Conservation (phyloP, 2,888 invertebrate species). For the Ichneumoninae sp. region DNA sequence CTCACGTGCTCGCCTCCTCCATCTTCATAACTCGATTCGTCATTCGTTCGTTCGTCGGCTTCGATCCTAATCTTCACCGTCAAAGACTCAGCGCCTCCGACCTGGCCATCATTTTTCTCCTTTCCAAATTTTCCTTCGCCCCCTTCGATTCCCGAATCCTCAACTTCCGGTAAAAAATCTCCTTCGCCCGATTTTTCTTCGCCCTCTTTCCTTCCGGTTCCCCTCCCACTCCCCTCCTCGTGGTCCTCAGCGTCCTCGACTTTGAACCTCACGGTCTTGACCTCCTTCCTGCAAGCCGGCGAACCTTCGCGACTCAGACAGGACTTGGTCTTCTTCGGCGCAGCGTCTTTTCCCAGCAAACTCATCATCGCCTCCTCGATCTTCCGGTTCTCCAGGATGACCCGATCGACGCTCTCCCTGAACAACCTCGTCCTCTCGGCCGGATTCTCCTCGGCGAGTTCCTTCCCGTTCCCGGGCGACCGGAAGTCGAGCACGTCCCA, state of each 20-base stretch:
- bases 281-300: conserved; percentile 68
- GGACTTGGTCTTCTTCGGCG: conserved; percentile 70
- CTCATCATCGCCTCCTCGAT: conserved; percentile 76
- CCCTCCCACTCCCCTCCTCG: conserved; percentile 15
- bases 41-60: conserved; percentile 28
- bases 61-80: conserved; percentile 62
- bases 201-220: neutral
- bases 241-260: conserved; percentile 60
- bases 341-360: conserved; percentile 73
- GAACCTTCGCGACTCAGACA: conserved; percentile 65
- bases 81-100: conserved; percentile 55
- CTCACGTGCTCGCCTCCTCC: conserved; percentile 10
- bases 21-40: conserved; percentile 34
- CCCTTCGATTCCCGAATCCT: conserved; percentile 13
- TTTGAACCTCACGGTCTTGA: conserved; percentile 78
- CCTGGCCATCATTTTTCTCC: conserved; percentile 22
- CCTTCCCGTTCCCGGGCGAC: too few relatives aligned
- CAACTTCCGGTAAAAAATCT: neutral
- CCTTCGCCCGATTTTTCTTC: neutral
- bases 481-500: conserved; percentile 59
- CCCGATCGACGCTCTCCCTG: conserved; percentile 61
- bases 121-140: neutral
- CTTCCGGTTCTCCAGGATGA: conserved; percentile 63
- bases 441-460: conserved; percentile 10
- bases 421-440: conserved; percentile 52